phyloP scores from a whole-genome alignment of 2,113 vertebrate genomes.

The Rhea americana region DNA sequence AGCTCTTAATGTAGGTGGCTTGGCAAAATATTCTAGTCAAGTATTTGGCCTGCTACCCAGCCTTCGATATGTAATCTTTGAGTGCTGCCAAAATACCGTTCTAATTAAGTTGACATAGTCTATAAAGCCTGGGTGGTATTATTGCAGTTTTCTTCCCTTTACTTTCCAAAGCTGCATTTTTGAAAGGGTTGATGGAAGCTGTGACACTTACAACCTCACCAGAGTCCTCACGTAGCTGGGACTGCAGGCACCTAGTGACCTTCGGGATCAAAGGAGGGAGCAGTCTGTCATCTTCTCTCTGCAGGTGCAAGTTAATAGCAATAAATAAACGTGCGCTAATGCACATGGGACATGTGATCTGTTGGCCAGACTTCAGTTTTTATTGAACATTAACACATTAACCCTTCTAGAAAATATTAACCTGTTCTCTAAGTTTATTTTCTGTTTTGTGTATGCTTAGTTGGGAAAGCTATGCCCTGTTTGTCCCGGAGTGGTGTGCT shows the following conservation, averaged over 20 bases:
- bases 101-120: constrained; percentile 58
- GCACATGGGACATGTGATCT: constrained; percentile 19
- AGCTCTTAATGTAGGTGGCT: constrained; percentile 53
- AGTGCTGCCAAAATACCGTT: constrained; percentile 64
- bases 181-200: constrained; percentile 29
- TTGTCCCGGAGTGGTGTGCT: constrained; percentile 34
- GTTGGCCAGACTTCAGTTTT: constrained; percentile 36
- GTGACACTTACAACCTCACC: constrained; percentile 18
- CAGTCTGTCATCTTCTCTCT: constrained; percentile 23
- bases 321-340: constrained; percentile 29
- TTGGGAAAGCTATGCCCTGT: constrained; percentile 12
- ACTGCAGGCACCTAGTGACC: constrained; percentile 38
- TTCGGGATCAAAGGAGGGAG: constrained; percentile 31
- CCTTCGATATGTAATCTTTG: constrained; percentile 55
- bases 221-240: constrained; percentile 5
- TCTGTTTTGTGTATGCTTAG: constrained; percentile 29
- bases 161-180: background rate
- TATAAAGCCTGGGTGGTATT: constrained; percentile 61
- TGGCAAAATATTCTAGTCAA: constrained; percentile 47
- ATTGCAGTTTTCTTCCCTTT: constrained; percentile 7
- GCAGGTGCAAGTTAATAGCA: constrained; percentile 52
- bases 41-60: constrained; percentile 58
- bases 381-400: constrained; percentile 42
- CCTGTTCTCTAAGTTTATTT: constrained; percentile 28
- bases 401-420: constrained; percentile 52